Base-by-base conservation (phyloP, 2,797 vertebrate genomes). In the Uromys caudimaculatus region DNA sequence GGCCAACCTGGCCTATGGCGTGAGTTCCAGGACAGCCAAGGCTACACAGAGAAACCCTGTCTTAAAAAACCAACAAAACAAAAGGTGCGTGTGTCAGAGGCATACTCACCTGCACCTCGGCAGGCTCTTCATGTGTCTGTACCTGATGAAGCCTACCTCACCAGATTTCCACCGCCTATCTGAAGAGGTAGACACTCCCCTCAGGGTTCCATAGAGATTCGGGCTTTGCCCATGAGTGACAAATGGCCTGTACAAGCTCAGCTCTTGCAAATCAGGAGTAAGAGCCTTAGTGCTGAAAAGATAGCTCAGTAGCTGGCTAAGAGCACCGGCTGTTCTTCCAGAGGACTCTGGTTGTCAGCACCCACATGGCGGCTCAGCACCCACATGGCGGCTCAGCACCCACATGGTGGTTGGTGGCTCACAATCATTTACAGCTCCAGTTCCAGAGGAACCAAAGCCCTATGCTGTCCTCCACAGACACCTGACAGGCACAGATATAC, bases 31-130 rank as follows among this genome's bases (percentile, higher is more conserved):
- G 17, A 21, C 67, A 71, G 35, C 69, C 69, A 38, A 14, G 67
- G 16, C 67, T 71, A 71, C 67, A 38, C 67, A 71, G 67, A 71
- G n/a, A 71, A 71, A 38, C 69, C n/a, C 16, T 71, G n/a, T 71
- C 69, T 71, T 21, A n/a, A 21, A 71, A 71, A 38, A 21, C 35
- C 35, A 71, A 38, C 35, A 38, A 21, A 69, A 21, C 67, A n/a
- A 69, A 69, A 19, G 38, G 19, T 24, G 29, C 54, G 32, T 95
- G 29, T 60, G 32, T 95, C n/a, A 73, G 62, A 88, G 64, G 75
- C 60, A 41, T 73, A 90, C 62, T 90, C 60, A 14, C 24, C 75
- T 54, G 64, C 56, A 24, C 95, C 95, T 97, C 91, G 81, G 52
- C 77, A 35, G 86, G 13, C 73, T 83, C 81, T 94, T 81, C 32